A percentile compares a stretch with the other conserved stretches of the same genome.
Evolutionary conservation across 2,113 vertebrate genomes (phyloP).

Genomic region (Gallinago undulata): DNA sequence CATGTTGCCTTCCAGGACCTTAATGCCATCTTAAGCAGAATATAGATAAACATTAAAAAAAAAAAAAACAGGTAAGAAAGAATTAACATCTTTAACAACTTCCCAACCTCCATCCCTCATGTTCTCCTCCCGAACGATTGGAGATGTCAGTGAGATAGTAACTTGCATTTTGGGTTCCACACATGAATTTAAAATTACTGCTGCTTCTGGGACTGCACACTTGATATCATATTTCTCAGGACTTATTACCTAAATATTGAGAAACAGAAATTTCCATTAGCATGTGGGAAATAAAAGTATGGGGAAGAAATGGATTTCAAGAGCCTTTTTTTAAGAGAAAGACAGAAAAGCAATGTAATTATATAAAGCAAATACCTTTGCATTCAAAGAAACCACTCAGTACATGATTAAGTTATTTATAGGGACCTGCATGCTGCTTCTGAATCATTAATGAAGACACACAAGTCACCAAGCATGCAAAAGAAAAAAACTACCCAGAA

Average conservation of each 20-base stretch:
- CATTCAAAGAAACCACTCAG: not conserved
- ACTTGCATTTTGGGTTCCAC: conserved; percentile 98
- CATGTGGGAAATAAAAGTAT: not conserved
- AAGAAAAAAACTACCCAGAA: not conserved
- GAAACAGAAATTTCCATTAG: conserved; percentile 52
- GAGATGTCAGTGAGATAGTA: conserved; percentile 96
- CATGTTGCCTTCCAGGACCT: conserved; percentile 82
- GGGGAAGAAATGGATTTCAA: not conserved
- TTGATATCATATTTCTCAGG: conserved; percentile 97
- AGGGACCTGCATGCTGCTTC: not conserved
- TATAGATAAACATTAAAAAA: conserved; percentile 32
- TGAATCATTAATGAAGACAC: not conserved
- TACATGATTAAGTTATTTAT: not conserved
- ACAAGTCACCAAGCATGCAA: not conserved
- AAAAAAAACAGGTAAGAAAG: not conserved
- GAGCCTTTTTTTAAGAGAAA: not conserved
- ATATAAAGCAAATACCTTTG: not conserved
- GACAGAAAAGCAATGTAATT: not conserved
- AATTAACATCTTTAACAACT: conserved; percentile 72
- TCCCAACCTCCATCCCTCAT: conserved; percentile 96
- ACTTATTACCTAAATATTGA: conserved; percentile 84
- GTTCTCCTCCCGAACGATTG: conserved; percentile 93
- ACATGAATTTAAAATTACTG: conserved; percentile 90
- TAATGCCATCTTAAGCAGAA: conserved; percentile 71
- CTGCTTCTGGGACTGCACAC: conserved; percentile 88